phyloP scores from a whole-genome alignment of 2,888 invertebrate genomes.

The Palloptera scutellata region DNA sequence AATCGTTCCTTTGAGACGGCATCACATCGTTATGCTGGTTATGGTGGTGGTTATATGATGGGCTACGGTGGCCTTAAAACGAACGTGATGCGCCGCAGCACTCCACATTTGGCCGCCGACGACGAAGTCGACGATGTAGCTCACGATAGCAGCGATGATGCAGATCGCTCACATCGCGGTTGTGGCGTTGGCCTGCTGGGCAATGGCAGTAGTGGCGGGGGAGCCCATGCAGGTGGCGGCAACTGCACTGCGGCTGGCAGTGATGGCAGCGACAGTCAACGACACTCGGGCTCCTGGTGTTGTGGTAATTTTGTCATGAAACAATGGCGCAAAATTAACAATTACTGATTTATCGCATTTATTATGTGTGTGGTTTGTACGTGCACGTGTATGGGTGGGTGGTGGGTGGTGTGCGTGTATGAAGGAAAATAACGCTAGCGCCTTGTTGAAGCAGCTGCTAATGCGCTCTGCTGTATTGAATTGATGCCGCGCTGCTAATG shows the following conservation, averaged over 20 bases:
- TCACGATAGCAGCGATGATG: constrained; percentile 35
- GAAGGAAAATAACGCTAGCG: neutral
- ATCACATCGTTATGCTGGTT: constrained; percentile 56
- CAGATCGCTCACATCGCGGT: constrained; percentile 36
- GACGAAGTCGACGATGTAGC: constrained; percentile 38
- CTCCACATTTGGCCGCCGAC: constrained; percentile 58
- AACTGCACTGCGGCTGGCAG: constrained; percentile 19
- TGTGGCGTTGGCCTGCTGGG: constrained; percentile 39
- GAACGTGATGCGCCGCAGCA: constrained; percentile 60
- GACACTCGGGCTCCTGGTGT: constrained; percentile 71
- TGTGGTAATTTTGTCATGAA: constrained; percentile 80
- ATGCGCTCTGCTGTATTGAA: constrained; percentile 28
- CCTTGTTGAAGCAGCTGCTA: constrained; percentile 33
- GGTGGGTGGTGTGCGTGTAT: too few relatives aligned
- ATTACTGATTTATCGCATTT: constrained; percentile 66
- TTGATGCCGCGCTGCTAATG: constrained; percentile 16
- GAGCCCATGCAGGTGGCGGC: neutral
- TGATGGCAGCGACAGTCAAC: constrained; percentile 51
- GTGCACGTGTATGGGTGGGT: too few relatives aligned
- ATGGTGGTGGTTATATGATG: constrained; percentile 54
- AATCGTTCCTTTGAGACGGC: constrained; percentile 64
- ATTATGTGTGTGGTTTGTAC: too few relatives aligned
- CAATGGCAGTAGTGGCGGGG: constrained; percentile 35
- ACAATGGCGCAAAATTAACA: constrained; percentile 79
- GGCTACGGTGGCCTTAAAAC: constrained; percentile 52